A percentile compares a stretch with the other conserved stretches of the same genome.
These are phyloP conservation scores for Morinoia aosen DNA, from an alignment of 2,888 invertebrate genomes.

Conservation along the genomic window DNA sequence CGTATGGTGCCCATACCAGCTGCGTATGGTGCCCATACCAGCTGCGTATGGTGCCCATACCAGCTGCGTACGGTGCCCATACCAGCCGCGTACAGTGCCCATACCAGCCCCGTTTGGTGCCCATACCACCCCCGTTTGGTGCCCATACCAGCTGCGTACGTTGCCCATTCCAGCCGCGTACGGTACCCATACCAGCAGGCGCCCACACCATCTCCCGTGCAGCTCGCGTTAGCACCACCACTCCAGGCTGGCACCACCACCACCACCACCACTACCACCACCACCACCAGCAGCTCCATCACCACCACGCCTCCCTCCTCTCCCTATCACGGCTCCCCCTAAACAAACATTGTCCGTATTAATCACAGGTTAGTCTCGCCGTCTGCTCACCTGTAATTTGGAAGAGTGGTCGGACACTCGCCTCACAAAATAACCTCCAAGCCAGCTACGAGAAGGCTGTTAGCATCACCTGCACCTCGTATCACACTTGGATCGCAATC, in stretches of 20 bases:
- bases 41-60: no score
- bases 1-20: no score
- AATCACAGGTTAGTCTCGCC: slow-evolving; percentile 51
- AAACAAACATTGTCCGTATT: slow-evolving; percentile 53
- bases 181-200: not conserved
- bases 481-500: not conserved
- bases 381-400: slow-evolving; percentile 52
- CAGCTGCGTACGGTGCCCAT: no score
- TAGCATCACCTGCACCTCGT: not conserved
- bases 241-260: not conserved
- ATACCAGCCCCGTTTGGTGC: no score
- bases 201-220: not conserved
- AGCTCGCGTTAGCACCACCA: not conserved
- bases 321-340: not conserved
- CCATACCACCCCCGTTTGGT: no score
- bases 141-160: no score
- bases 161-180: no score
- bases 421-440: not conserved
- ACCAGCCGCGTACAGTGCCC: no score
- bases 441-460: not conserved
- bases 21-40: no score
- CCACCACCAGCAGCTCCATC: no score
- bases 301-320: not conserved
- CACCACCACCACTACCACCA: not conserved
- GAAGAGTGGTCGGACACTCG: slow-evolving; percentile 44